Conservation (phyloP, 1,140 invertebrate genomes). For the Stenopsyche tienmushanensis region DNA sequence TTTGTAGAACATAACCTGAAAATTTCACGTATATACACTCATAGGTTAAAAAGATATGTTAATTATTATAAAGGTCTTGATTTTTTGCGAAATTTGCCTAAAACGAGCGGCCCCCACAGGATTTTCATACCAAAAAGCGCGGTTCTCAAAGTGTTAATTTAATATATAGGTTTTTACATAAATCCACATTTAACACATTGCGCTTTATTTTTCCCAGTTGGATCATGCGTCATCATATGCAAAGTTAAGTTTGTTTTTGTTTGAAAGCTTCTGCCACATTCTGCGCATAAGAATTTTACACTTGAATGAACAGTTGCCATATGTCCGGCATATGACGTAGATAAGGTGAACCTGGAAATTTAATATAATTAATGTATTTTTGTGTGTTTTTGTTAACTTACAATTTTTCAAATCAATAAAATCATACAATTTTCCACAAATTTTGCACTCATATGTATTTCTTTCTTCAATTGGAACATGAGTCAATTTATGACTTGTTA, state of each 20-base stretch:
- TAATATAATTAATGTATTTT: not conserved
- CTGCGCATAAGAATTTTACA: constrained; percentile 30
- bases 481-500: constrained; percentile 25
- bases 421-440: constrained; percentile 29
- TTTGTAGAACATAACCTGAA: no score
- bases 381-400: not conserved
- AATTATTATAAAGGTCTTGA: not conserved
- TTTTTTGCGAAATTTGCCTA: no score
- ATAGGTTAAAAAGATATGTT: not conserved
- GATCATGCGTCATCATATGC: constrained; percentile 35
- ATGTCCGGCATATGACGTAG: constrained; percentile 18
- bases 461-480: constrained; percentile 27
- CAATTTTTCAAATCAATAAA: no score
- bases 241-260: constrained; percentile 22
- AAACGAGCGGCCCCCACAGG: no score
- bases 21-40: no score
- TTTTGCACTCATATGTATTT: constrained; percentile 21
- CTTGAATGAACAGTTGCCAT: constrained; percentile 18
- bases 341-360: constrained; percentile 25
- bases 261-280: constrained; percentile 33
- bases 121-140: no score
- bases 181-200: constrained; percentile 30
- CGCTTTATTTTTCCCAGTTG: constrained; percentile 30
- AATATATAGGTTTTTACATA: constrained; percentile 24
- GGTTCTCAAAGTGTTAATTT: not conserved